These are phyloP conservation scores for Takifugu rubripes DNA, from an alignment of 2,797 vertebrate species.

Conservation along the genomic window DNA sequence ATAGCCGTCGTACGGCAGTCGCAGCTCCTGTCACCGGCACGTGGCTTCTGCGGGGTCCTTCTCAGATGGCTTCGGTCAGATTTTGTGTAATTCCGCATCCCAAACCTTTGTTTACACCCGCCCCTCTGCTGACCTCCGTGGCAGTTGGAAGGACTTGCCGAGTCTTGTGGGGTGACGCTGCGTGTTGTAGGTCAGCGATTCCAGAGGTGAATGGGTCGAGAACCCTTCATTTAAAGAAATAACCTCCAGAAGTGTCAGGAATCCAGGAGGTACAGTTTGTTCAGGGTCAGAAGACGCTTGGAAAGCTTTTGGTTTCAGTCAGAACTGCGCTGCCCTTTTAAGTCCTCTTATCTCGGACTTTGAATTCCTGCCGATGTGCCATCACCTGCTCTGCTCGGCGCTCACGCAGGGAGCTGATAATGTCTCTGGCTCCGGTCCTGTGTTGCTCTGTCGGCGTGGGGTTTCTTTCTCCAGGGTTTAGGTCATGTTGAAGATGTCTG, in stretches of 20 bases:
- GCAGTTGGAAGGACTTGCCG: too few relatives aligned
- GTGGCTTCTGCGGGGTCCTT: slow-evolving; percentile 12
- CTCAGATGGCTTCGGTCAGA: too few relatives aligned
- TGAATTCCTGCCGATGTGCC: slow-evolving; percentile 69
- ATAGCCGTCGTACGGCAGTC: slow-evolving; percentile 37
- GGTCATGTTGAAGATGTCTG: slow-evolving; percentile 41
- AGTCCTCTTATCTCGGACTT: slow-evolving; percentile 56
- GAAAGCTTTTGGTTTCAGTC: slow-evolving; percentile 1
- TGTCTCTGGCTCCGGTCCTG: slow-evolving; percentile 55
- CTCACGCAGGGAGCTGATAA: slow-evolving; percentile 49
- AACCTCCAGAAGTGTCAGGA: slow-evolving; percentile 36
- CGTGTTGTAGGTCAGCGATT: not conserved
- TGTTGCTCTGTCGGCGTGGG: slow-evolving; percentile 47
- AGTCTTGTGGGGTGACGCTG: too few relatives aligned
- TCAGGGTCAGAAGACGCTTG: slow-evolving; percentile 19
- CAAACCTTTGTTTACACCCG: slow-evolving; percentile 18
- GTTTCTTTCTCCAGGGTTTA: slow-evolving; percentile 8
- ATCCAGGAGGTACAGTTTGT: slow-evolving; percentile 17
- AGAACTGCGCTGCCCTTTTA: slow-evolving; percentile 50
- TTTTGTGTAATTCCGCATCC: too few relatives aligned
- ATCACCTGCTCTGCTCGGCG: slow-evolving; percentile 48
- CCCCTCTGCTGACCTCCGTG: not conserved
- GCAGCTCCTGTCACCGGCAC: slow-evolving; percentile 7
- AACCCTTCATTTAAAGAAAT: slow-evolving; percentile 25
- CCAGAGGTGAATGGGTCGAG: slow-evolving; percentile 1